Evolutionary conservation across 1,140 invertebrate species (phyloP), one percentile per base, ranked within the genome.

Genomic region (Drosophila cardini): DNA sequence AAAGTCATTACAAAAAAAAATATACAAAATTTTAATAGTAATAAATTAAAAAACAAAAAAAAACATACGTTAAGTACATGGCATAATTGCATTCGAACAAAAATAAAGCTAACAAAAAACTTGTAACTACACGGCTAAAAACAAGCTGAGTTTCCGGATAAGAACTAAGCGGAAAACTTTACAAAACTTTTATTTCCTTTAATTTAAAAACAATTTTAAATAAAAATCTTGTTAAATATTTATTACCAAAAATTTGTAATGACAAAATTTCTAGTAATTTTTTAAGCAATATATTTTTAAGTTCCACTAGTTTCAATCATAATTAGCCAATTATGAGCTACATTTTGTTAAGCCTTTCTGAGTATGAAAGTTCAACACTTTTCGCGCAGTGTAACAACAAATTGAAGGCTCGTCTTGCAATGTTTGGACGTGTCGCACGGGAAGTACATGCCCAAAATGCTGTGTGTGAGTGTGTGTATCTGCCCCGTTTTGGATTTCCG

Each of bases 401-500:
- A 1, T 10, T 45, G 6, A 55, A 62, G 32, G 32, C 42, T 56
- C 32, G 60, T 56, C 60, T 56, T 53, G 50, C 32, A 43, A 36
- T n/a, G 43, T 18, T 16, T 15, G 8, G 6, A 16, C 38, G 34
- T 16, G 45, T 21, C 68, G 65, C 38, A 83, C 80, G 83, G 82
- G 82, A 85, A 85, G 82, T 81, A 65, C 68, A 86, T 81, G 70
- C 67, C 82, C 75, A 75, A 85, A 58, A 42, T 15, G 21, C 16
- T 46, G 32, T 16, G 34, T 43, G 16, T 48, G 53, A 40, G 46
- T 52, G 38, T 63, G 38, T 50, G 15, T 52, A 38, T 36, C 10
- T 58, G 62, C 10, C 70, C 55, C 50, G 42, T 79, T 80, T 80
- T 72, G 79, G 76, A 84, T 84, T 84, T 84, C 80, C 80, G 80